Evolutionary conservation across 2,113 vertebrate genomes (phyloP).

Genomic region (Raja brachyura): DNA sequence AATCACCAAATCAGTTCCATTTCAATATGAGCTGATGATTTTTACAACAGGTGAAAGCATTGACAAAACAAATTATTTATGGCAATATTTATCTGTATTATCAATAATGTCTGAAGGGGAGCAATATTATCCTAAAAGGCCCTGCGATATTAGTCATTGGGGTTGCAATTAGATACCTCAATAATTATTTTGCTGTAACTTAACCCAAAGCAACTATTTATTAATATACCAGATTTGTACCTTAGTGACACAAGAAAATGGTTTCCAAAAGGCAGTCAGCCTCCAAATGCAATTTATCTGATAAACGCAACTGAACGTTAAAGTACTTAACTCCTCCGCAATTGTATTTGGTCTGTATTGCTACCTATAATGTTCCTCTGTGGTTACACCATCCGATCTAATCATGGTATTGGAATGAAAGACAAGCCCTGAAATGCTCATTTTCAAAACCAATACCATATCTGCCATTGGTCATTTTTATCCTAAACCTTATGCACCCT

Average conservation of each 20-base stretch:
- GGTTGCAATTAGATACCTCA: neutral
- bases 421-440: no score
- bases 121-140: neutral
- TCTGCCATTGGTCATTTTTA: no score
- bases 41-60: neutral
- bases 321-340: no score
- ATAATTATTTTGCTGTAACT: neutral
- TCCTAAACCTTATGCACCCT: no score
- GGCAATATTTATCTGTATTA: neutral
- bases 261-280: neutral
- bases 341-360: no score
- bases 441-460: no score
- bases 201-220: neutral
- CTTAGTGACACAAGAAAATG: neutral
- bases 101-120: neutral
- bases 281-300: neutral
- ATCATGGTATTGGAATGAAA: no score
- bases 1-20: conserved; percentile 77
- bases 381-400: no score
- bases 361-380: no score
- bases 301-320: no score
- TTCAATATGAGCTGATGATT: conserved; percentile 56
- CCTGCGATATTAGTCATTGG: neutral
- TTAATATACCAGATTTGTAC: neutral
- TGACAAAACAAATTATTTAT: neutral